A percentile compares a stretch with the other conserved stretches of the same genome.
Evolutionary conservation across 1,140 invertebrate species (phyloP).

Genomic region (Lasaia peninsularis): DNA sequence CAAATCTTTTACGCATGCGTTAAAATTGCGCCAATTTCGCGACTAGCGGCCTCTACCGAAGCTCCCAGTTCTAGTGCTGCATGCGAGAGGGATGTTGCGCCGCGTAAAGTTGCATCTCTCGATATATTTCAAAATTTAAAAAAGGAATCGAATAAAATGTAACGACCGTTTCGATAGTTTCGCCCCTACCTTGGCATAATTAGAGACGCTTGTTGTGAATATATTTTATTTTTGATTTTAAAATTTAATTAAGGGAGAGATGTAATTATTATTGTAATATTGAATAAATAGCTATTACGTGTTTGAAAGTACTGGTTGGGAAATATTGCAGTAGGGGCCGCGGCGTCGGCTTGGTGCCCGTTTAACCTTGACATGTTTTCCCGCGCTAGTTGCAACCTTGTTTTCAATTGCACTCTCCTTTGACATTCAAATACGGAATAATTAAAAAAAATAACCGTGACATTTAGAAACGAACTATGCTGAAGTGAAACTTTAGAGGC

Average conservation of each 20-base stretch:
- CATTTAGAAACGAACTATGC: background rate
- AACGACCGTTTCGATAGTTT: slow-evolving; percentile 17
- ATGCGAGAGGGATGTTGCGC: slow-evolving; percentile 58
- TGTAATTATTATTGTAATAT: slow-evolving; percentile 17
- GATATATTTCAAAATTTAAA: slow-evolving; percentile 58
- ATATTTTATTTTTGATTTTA: background rate
- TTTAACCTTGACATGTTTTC: slow-evolving; percentile 72
- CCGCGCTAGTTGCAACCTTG: slow-evolving; percentile 67
- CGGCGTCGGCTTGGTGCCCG: slow-evolving; percentile 51
- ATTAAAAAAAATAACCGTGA: slow-evolving; percentile 10
- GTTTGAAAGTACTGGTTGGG: slow-evolving; percentile 23
- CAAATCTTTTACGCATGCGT: slow-evolving; percentile 62
- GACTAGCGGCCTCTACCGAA: slow-evolving; percentile 64
- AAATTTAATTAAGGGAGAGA: slow-evolving; percentile 14
- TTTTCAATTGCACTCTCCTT: slow-evolving; percentile 67
- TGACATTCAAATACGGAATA: slow-evolving; percentile 45
- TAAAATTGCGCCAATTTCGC: slow-evolving; percentile 72
- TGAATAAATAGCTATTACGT: background rate
- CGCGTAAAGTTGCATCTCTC: slow-evolving; percentile 40
- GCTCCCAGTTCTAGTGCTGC: slow-evolving; percentile 49
- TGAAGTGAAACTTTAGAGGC: background rate
- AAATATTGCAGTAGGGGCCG: slow-evolving; percentile 57
- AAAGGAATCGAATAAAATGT: slow-evolving; percentile 59
- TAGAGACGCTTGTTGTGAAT: background rate
- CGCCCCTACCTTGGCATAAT: background rate